Conservation (phyloP, 2,797 vertebrate species). For the Mycteria americana region DNA sequence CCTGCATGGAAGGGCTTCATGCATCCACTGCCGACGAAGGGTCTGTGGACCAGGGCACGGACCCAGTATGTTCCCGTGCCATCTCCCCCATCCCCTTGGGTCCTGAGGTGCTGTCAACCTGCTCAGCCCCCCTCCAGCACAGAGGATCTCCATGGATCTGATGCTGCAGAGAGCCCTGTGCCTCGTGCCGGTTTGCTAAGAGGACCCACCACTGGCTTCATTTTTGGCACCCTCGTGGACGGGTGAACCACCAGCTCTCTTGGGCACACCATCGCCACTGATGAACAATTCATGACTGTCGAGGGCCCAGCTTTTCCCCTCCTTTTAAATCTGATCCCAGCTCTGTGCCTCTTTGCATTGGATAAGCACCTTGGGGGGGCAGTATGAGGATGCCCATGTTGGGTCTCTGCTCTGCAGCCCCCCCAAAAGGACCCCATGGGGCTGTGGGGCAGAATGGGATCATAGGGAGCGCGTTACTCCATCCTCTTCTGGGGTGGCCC, state of each 20-base stretch:
- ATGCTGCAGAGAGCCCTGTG: not conserved
- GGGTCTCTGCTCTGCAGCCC: not conserved
- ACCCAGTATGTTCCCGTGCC: not conserved
- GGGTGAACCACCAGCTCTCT: not conserved
- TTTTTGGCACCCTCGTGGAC: accelerated
- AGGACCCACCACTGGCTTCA: not conserved
- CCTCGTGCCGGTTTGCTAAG: not conserved
- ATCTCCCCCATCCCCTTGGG: no score
- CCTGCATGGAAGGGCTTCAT: not conserved
- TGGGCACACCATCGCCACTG: accelerated
- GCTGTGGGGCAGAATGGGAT: not conserved
- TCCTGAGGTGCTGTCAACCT: not conserved
- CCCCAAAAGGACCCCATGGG: not conserved
- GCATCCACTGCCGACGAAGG: not conserved
- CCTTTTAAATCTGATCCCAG: not conserved
- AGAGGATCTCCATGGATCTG: not conserved
- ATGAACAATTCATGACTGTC: not conserved
- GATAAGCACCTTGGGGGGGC: not conserved
- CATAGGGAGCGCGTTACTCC: accelerated
- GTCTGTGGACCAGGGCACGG: not conserved
- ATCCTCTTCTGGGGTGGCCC: not conserved
- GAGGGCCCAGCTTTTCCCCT: not conserved
- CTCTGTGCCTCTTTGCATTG: not conserved
- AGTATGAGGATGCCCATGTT: not conserved
- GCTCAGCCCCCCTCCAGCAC: not conserved